phyloP scores from a whole-genome alignment of 2,888 invertebrate species.

The Eristalis intricaria region DNA sequence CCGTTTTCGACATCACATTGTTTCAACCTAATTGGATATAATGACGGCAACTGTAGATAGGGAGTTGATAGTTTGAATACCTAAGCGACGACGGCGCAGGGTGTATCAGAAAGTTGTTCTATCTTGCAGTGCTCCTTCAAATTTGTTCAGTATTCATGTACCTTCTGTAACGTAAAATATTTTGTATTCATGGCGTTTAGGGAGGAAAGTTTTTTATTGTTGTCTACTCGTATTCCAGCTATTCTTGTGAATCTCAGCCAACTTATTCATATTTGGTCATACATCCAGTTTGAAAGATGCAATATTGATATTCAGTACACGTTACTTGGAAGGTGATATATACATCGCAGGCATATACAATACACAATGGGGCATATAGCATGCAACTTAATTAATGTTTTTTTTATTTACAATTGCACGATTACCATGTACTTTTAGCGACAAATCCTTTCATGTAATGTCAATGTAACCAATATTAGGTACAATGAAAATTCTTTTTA shows the following conservation, averaged over 20 bases:
- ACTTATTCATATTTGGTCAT: not conserved
- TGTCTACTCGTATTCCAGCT: conserved; percentile 37
- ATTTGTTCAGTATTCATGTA: conserved; percentile 57
- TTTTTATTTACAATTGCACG: no score
- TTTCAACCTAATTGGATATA: conserved; percentile 67
- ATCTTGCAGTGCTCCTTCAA: conserved; percentile 50
- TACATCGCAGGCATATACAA: no score
- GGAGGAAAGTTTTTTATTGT: conserved; percentile 50
- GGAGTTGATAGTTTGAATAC: conserved; percentile 67
- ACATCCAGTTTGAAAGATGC: not conserved
- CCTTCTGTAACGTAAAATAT: conserved; percentile 47
- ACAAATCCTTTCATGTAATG: no score
- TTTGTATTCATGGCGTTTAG: conserved; percentile 60
- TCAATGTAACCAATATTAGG: no score
- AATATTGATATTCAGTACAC: not conserved
- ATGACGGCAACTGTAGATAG: conserved; percentile 59
- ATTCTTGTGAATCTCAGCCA: conserved; percentile 43
- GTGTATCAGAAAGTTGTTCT: conserved; percentile 58
- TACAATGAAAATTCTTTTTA: no score
- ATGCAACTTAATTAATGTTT: no score
- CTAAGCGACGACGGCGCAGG: conserved; percentile 53
- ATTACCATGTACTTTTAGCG: no score
- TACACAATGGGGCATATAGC: no score
- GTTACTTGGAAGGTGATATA: not conserved
- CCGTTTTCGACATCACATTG: conserved; percentile 54